Base-by-base conservation (phyloP, 2,888 invertebrate genomes). In the Acanthoscelides obtectus region DNA sequence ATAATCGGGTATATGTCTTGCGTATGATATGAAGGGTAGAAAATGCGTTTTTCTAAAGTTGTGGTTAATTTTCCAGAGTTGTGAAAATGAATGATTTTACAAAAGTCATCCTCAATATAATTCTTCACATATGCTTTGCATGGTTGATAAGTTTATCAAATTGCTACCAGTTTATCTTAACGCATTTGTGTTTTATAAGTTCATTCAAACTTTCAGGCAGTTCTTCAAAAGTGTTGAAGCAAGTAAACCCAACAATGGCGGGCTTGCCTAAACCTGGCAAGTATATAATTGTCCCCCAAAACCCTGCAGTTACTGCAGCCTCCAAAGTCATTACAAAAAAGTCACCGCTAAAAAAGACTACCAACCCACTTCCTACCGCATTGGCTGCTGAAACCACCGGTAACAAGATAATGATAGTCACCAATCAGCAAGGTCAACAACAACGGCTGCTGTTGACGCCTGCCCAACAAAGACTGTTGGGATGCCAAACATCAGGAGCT, bases 401-500 rank as follows among this genome's bases (percentile, higher is more conserved):
- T 20, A 86, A 88, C 77, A 90, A 90, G 71, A 88, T 90, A 22
- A 90, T 90, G 90, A 89, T 90, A 65, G 88, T 90, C 69, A 90
- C 90, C 0, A 89, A 90, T 78, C 88, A 89, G 70, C 89, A 89
- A 79, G 90, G 90, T 20, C 86, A 88, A 22, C 89, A 90, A 76
- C 89, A 89, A 20, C 86, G 89, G 75, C 87, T 90, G 78, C 84
- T 90, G 1, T 83, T 90, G 67, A 90, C 89, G 6, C 89, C 90
- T 0, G 88, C 89, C 73, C 90, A 90, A 78, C 89, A 89, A 81
- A 86, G 89, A 77, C 81, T 90, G 70, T 80, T 90, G 64, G 88
- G 89, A 69, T 88, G 89, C 21, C 88, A 89, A 77, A 87, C 77
- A 74, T 67, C 70, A 72, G 71, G 71, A 4, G 12, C 75, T 22